Percentiles rank a stretch among this genome's conserved stretches.
These are phyloP conservation scores for Saimiri boliviensis DNA, from an alignment of 2,113 vertebrate genomes.

Conservation along the genomic window DNA sequence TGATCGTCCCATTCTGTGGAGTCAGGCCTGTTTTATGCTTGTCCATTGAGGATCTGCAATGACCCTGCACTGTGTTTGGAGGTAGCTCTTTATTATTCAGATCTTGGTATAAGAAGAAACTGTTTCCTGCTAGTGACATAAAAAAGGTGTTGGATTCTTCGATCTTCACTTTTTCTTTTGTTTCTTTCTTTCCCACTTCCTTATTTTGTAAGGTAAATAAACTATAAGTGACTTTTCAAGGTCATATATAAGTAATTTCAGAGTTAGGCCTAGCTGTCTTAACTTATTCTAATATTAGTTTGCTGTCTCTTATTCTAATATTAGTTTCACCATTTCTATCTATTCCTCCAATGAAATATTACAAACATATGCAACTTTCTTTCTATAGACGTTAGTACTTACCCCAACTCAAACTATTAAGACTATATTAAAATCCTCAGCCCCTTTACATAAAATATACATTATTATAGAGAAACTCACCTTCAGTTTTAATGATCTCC, in stretches of 20 bases:
- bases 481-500: constrained; percentile 39
- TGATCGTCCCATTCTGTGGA: not conserved
- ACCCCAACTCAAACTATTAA: not conserved
- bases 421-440: not conserved
- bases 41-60: not conserved
- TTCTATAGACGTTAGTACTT: not conserved
- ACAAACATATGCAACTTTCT: not conserved
- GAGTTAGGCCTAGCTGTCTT: not conserved
- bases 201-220: not conserved
- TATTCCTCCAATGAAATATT: not conserved
- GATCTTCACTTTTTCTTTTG: not conserved
- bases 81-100: not conserved
- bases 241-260: constrained; percentile 19
- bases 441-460: constrained; percentile 37
- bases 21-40: not conserved
- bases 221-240: not conserved
- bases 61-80: not conserved
- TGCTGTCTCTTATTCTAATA: not conserved
- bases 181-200: not conserved
- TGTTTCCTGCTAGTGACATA: not conserved
- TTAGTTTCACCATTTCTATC: not conserved
- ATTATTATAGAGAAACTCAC: constrained; percentile 39
- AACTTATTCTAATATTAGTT: not conserved
- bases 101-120: not conserved
- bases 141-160: not conserved